phyloP scores from a whole-genome alignment of 1,140 invertebrate species.

The Neuroterus valhalla region DNA sequence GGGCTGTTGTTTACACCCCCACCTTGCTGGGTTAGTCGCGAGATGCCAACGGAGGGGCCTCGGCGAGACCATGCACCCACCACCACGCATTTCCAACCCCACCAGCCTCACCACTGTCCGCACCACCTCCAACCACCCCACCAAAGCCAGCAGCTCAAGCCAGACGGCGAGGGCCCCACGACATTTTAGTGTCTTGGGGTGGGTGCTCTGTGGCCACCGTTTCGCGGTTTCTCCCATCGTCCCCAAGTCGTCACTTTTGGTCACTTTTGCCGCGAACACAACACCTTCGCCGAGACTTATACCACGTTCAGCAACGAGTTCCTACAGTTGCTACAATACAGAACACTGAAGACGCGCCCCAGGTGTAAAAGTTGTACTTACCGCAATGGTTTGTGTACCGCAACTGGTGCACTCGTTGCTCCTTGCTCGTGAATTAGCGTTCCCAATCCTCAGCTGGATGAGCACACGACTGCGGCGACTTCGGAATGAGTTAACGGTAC shows the following conservation, averaged over 20 bases:
- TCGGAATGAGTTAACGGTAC: too few relatives aligned
- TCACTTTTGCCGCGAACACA: not conserved
- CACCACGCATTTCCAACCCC: slow-evolving; percentile 76
- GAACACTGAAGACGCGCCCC: not conserved
- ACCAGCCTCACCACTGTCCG: slow-evolving; percentile 75
- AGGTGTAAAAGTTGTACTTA: not conserved
- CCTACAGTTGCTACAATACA: not conserved
- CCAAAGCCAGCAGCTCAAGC: slow-evolving; percentile 69
- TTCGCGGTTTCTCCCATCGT: slow-evolving; percentile 58
- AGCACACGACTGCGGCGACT: not conserved
- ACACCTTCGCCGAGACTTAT: not conserved
- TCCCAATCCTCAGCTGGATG: slow-evolving; percentile 54
- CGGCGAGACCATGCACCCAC: slow-evolving; percentile 69
- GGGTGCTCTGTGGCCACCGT: slow-evolving; percentile 70
- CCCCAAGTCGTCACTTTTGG: not conserved
- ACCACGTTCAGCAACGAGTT: too few relatives aligned
- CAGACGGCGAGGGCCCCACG: slow-evolving; percentile 73
- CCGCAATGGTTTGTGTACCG: slow-evolving; percentile 42
- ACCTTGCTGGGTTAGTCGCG: slow-evolving; percentile 67
- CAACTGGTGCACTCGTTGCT: slow-evolving; percentile 47
- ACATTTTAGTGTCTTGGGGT: slow-evolving; percentile 75
- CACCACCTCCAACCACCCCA: slow-evolving; percentile 74
- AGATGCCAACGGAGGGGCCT: slow-evolving; percentile 68
- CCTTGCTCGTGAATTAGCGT: slow-evolving; percentile 45
- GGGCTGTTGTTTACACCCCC: slow-evolving; percentile 74